A percentile compares a stretch with the other conserved stretches of the same genome.
These are phyloP conservation scores for Steromphala cineraria DNA, from an alignment of 2,888 invertebrate genomes.

Conservation along the genomic window DNA sequence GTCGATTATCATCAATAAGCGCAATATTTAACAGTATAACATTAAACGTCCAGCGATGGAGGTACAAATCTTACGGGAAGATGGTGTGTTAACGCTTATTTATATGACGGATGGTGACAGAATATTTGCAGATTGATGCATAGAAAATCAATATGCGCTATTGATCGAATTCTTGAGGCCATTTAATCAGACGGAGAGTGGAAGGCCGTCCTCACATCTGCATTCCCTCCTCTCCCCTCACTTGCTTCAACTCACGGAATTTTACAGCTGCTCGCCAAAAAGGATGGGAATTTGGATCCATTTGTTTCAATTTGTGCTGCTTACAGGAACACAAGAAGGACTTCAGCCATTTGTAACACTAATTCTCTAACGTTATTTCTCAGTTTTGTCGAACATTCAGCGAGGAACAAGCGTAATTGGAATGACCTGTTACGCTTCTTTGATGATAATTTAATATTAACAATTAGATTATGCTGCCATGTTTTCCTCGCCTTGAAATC, in stretches of 20 bases:
- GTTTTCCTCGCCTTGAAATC: too few species aligned
- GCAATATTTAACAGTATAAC: background rate
- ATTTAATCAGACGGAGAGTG: background rate
- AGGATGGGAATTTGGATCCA: background rate
- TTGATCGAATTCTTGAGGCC: background rate
- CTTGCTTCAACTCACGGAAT: background rate
- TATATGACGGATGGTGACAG: slow-evolving; percentile 5
- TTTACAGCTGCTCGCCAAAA: background rate
- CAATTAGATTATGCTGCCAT: background rate
- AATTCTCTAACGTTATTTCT: background rate
- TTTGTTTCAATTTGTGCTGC: slow-evolving; percentile 5
- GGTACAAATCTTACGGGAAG: background rate
- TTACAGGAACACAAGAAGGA: background rate
- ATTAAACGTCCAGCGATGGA: background rate
- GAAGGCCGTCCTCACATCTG: background rate
- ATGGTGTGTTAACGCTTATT: background rate
- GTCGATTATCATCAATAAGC: background rate
- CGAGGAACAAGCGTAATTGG: background rate
- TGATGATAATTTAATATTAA: slow-evolving; percentile 1
- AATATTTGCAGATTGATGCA: slow-evolving; percentile 1
- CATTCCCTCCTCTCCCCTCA: background rate
- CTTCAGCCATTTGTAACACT: background rate
- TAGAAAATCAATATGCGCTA: background rate
- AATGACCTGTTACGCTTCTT: background rate
- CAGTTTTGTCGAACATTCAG: background rate